Evolutionary conservation across 2,888 invertebrate genomes (phyloP), one percentile per base, ranked within the genome.

Genomic region (Callyntrura sp.): DNA sequence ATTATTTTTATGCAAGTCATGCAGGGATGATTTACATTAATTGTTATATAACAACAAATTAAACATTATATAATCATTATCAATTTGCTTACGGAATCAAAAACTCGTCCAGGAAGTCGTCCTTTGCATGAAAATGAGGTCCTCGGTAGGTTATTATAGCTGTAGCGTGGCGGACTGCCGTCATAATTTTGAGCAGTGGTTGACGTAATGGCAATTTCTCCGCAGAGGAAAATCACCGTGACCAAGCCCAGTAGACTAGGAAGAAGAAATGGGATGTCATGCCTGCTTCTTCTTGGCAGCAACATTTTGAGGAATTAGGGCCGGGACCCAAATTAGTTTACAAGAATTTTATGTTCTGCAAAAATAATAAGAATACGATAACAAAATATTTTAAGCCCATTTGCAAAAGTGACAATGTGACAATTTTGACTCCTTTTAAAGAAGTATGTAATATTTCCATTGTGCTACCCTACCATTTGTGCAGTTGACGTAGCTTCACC

Each of bases 81-180:
- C 9, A 55, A 48, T 65, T 60, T n/a, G 51, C 90, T 90, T 85
- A 92, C 93, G 81, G 93, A 91, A 84, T 93, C 93, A 91, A 93
- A 93, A 60, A 92, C 93, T 70, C 93, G 57, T 90, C 93, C 93
- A 25, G 91, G 90, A 45, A 92, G 88, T 85, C 91, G 92, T 23
- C 93, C 93, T 45, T 91, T 85, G 79, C 93, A 93, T 9, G 92
- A 86, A 85, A 93, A 93, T 23, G 90, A 83, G 5, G 93, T 93
- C 62, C 84, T 82, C 12, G 93, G 93, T 25, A 93, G 81, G 51
- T 85, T 90, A n/a, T 92, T 89, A 60, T 92, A 93, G 45, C 87
- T 92, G 76, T 89, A 93, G 17, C 85, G 45, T 48, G 93, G 93
- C n/a, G 93, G 92, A 9, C 82, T 76, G 0, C 60, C 83, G 8